Evolutionary conservation across 23 tunicate genomes (phyloP).

Genomic region (Ciona savignyi): DNA sequence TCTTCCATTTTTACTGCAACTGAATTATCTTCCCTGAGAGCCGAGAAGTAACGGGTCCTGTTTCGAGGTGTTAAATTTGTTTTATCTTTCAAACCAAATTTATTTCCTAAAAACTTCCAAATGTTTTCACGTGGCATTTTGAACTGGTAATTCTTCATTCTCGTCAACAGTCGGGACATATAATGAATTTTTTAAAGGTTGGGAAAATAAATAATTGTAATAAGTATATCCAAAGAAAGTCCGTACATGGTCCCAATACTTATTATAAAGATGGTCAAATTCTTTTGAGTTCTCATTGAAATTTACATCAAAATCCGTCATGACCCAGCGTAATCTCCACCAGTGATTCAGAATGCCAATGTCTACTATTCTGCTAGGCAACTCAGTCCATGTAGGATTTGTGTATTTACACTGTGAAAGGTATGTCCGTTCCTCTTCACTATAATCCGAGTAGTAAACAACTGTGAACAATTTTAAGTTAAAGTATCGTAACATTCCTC

Average conservation of each 20-base stretch:
- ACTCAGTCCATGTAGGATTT: conserved; percentile 64
- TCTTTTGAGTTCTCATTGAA: conserved; percentile 64
- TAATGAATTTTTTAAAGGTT: conserved; percentile 10
- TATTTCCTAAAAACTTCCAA: no score
- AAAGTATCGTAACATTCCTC: conserved; percentile 48
- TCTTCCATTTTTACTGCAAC: no score
- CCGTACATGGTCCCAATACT: conserved; percentile 5
- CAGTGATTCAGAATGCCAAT: conserved; percentile 53
- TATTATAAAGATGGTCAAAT: conserved; percentile 6
- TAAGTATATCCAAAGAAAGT: conserved; percentile 40
- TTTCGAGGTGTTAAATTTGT: no score
- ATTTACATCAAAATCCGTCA: conserved; percentile 78
- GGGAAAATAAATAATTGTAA: conserved; percentile 26
- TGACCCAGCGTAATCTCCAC: conserved; percentile 49
- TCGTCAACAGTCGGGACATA: conserved; percentile 18
- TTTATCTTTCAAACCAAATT: no score
- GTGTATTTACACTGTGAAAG: conserved; percentile 56
- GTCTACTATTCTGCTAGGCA: conserved; percentile 25
- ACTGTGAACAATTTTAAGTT: conserved; percentile 49
- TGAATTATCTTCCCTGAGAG: no score
- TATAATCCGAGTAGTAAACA: conserved; percentile 49
- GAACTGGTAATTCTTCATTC: background rate
- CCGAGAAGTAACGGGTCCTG: no score
- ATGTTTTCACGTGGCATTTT: no score
- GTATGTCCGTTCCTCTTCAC: conserved; percentile 26